phyloP scores from a whole-genome alignment of 2,113 vertebrate genomes.

The Phalacrocorax aristotelis region DNA sequence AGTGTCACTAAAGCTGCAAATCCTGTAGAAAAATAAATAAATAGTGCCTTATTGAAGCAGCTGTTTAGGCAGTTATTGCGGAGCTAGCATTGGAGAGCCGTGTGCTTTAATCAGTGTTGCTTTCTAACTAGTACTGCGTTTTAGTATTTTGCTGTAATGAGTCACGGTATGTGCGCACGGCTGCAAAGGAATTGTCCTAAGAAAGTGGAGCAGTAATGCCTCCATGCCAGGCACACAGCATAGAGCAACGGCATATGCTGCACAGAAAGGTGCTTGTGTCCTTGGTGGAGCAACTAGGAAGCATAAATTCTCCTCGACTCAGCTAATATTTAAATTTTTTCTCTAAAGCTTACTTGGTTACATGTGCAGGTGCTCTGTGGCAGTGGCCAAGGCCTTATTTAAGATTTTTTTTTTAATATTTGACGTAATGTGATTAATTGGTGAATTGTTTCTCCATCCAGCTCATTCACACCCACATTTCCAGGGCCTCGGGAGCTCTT shows the following conservation, averaged over 20 bases:
- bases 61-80: not conserved
- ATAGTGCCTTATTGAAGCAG: not conserved
- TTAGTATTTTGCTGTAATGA: not conserved
- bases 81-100: not conserved
- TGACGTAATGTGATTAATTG: not conserved
- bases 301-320: not conserved
- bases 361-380: not conserved
- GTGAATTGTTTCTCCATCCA: not conserved
- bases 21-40: slow-evolving; percentile 15
- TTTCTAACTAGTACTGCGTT: not conserved
- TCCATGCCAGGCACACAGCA: not conserved
- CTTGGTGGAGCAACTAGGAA: not conserved
- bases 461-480: not conserved
- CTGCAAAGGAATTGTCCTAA: not conserved
- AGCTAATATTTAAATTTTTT: too few species aligned
- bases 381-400: not conserved
- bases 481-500: not conserved
- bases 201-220: not conserved
- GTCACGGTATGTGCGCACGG: not conserved
- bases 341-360: not conserved
- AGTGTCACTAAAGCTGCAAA: slow-evolving; percentile 22
- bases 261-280: too few species aligned
- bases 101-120: not conserved
- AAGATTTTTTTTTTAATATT: not conserved
- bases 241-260: not conserved